Base-by-base conservation (phyloP, 2,797 vertebrate species). In the Remorina albescens region DNA sequence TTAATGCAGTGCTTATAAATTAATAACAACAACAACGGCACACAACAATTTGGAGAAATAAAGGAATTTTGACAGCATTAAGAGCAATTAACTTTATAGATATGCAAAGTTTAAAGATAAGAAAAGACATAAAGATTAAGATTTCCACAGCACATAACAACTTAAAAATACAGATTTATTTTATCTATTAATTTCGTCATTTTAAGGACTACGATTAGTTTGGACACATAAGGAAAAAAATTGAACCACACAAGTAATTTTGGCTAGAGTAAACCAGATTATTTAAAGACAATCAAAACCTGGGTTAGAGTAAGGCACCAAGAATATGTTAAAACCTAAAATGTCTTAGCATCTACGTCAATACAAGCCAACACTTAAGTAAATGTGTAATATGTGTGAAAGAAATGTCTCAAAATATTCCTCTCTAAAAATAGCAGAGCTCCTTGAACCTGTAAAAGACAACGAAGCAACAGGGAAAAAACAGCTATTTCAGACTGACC, bases 401-500 rank as follows among this genome's bases (percentile, higher is more conserved):
- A 26, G 13, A 70, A 56, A 67, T n/a, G n/a, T n/a, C n/a, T n/a
- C n/a, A n/a, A n/a, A n/a, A n/a, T n/a, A n/a, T n/a, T 25, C 42
- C 13, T 3, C 10, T 3, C 1, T 12, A 4, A 65, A n/a, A 69
- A 65, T 13, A 64, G 3, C 25, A 53, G 34, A 67, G 21, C 3
- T 54, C 15, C 8, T 59, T 21, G 10, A 4, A 59, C 8, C 32
- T 34, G 4, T 65, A 28, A 50, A 53, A 61, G 7, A 62, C 2
- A 41, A 67, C 13, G 37, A 1, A 3, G 30, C 1, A 16, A 44
- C 16, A 39, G 12, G 2, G 2, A 18, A 15, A 65, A 32, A 67
- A 58, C 0, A 39, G 39, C 13, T 6, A 30, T 65, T 30, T 39
- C 3, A 25, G 59, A 97, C 97, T 91, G 86, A 99, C 98, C 93